Conservation (phyloP, 2,797 vertebrate genomes). For the Yasuhikotakia modesta region DNA sequence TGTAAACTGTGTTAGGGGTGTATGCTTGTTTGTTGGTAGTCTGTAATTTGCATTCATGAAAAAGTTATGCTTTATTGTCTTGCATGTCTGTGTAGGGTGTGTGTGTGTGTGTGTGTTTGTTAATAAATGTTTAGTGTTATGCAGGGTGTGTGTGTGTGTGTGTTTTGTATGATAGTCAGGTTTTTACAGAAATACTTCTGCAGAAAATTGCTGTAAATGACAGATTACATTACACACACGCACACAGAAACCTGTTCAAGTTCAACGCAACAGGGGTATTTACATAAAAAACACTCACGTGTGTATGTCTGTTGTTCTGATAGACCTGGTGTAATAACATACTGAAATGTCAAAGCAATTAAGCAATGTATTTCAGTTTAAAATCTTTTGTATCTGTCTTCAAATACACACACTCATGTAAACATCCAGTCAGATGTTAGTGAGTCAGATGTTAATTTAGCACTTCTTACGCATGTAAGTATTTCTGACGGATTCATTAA, state of each 20-base stretch:
- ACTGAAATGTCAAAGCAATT: neutral
- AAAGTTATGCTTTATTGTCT: neutral
- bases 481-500: too few species aligned
- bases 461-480: too few species aligned
- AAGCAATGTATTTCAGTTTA: too few species aligned
- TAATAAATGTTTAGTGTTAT: neutral
- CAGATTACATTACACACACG: neutral
- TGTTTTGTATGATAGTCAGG: neutral
- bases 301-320: neutral
- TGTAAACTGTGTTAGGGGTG: neutral
- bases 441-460: too few species aligned
- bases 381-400: too few species aligned
- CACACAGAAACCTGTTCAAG: neutral
- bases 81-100: neutral
- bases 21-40: neutral
- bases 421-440: too few species aligned
- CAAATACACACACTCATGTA: too few species aligned
- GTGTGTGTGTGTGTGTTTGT: neutral
- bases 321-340: neutral
- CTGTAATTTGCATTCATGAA: neutral
- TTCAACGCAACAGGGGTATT: constrained; percentile 7
- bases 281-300: neutral
- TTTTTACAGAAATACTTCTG: neutral
- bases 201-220: constrained; percentile 1
- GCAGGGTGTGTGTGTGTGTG: neutral